A percentile compares a stretch with the other conserved stretches of the same genome.
Evolutionary conservation across 1,140 invertebrate genomes (phyloP).

Genomic region (Antheraea pernyi): DNA sequence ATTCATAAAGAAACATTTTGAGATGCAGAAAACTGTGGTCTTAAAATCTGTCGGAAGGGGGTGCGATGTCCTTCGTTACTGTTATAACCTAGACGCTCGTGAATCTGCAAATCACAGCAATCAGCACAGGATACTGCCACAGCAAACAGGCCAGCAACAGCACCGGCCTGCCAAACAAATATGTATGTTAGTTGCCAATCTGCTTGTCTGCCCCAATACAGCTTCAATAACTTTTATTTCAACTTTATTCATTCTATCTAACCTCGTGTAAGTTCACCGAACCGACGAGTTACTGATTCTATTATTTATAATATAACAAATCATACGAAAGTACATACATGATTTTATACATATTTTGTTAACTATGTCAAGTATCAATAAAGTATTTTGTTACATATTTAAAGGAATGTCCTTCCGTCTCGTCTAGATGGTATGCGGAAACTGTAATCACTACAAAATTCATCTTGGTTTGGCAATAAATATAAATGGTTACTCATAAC

Average conservation of each 20-base stretch:
- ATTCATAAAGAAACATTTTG: background rate
- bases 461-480: conserved; percentile 67
- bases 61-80: conserved; percentile 45
- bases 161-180: conserved; percentile 78
- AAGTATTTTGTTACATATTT: background rate
- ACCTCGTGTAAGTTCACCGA: background rate
- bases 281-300: conserved; percentile 1
- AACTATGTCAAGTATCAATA: background rate
- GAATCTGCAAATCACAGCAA: conserved; percentile 74
- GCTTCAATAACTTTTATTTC: background rate
- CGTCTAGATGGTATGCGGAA: background rate
- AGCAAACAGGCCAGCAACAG: conserved; percentile 77
- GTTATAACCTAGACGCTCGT: conserved; percentile 56
- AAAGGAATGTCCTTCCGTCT: background rate
- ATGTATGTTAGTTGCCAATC: conserved; percentile 47
- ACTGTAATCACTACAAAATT: conserved; percentile 22
- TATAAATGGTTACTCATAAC: conserved; percentile 78
- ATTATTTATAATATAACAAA: too few species aligned
- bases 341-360: too few species aligned
- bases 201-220: conserved; percentile 8
- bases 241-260: background rate
- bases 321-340: too few species aligned
- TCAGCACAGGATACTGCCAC: conserved; percentile 75
- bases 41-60: conserved; percentile 39
- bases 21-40: background rate